Conservation (phyloP, 2,113 vertebrate genomes). For the Pluvianellus socialis region DNA sequence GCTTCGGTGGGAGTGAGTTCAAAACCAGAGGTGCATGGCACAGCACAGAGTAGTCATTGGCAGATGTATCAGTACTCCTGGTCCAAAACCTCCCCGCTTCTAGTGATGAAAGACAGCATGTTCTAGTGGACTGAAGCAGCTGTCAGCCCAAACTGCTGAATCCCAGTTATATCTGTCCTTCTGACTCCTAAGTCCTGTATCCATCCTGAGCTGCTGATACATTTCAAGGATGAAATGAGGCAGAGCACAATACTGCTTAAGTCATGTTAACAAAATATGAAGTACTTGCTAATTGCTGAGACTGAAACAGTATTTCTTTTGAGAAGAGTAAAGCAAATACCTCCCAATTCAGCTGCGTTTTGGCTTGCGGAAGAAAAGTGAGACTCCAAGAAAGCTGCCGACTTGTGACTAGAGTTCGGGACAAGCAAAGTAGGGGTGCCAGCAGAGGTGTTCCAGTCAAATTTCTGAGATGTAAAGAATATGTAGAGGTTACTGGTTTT, state of each 20-base stretch:
- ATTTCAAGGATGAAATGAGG: background rate
- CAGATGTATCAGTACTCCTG: background rate
- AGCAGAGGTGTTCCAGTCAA: background rate
- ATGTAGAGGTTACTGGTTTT: background rate
- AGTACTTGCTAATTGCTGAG: background rate
- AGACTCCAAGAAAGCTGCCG: background rate
- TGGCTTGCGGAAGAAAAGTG: background rate
- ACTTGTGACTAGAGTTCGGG: background rate
- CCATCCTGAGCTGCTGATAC: background rate
- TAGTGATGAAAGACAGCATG: background rate
- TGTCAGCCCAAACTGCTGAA: background rate
- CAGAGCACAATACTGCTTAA: background rate
- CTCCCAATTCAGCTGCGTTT: background rate
- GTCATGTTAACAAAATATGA: background rate
- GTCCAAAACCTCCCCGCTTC: background rate
- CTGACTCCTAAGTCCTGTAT: background rate
- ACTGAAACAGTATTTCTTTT: background rate
- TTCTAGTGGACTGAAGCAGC: background rate
- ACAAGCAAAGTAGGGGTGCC: background rate
- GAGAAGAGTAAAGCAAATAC: background rate
- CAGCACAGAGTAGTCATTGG: background rate
- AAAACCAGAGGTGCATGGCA: background rate
- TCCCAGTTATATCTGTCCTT: background rate
- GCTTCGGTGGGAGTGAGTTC: background rate
- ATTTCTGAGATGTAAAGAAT: background rate